Base-by-base conservation (phyloP, 1,140 invertebrate species). In the Myzus persicae region DNA sequence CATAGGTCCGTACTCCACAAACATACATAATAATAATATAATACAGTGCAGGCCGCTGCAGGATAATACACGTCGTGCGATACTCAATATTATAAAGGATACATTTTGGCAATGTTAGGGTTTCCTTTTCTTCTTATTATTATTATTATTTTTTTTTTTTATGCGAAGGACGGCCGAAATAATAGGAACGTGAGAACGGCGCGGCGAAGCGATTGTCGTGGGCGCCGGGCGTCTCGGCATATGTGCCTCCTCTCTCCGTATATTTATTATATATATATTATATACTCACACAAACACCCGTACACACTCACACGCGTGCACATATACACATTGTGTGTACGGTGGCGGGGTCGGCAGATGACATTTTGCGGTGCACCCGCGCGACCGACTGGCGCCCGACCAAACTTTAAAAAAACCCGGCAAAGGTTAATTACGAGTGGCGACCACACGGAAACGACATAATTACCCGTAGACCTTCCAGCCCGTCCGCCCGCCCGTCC, bases 331-430 rank as follows among this genome's bases (percentile, higher is more conserved):
- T 31, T 67, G 54, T 26, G 46, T 87, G n/a, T 90, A 18, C 51
- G 51, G 48, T 20, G 46, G 76, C 81, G 91, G 76, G 91, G 91
- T 93, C 81, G 81, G 81, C 91, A 93, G 91, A 93, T 93, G 91
- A 93, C 91, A 93, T 93, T 93, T 93, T 93, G 91, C 91, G 91
- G 91, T 93, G 91, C 91, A 93, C 91, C 91, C 91, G 91, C 81
- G 91, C 91, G 91, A 93, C 91, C 81, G 81, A 93, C 81, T 84
- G 91, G 81, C 91, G 91, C 67, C 91, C 91, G 76, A 93, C 67
- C 91, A 92, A 92, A 92, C 67, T 92, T 82, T 81, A 46, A 38
- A 82, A 92, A 54, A 92, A 92, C 76, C 76, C 48, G 36, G 46
- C 91, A 93, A 93, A 93, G 91, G 91, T 93, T 93, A 93, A 93